Evolutionary conservation across 1,140 invertebrate species (phyloP), one percentile per base, ranked within the genome.

Genomic region (Sitobion miscanthi): DNA sequence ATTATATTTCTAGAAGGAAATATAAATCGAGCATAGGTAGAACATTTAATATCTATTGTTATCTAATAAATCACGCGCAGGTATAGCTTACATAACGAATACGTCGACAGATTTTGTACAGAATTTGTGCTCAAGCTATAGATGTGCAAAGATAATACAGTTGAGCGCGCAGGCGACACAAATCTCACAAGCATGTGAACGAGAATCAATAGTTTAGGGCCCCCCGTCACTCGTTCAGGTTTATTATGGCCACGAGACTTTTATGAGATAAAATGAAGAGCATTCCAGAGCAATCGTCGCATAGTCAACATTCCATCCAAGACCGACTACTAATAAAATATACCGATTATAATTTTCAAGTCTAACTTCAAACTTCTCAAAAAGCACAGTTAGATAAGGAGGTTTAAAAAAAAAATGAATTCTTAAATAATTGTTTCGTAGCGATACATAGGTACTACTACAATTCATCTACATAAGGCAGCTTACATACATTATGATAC

Each of bases 191-290:
- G 38, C 11, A 42, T 85, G 83, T 85, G 83, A 42, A 42, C 83
- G 83, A 85, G 83, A 85, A 85, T 85, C 38, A 77, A 77, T 77
- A 77, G 83, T 85, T 42, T 11, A 42, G 38, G 23, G 38, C 21
- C 38, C 83, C 38, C 23, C 9, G 83, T 42, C 23, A 49, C 30
- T 87, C 86, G 47, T 6, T 20, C 45, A 49, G 86, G 86, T 87
- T 87, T 89, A 57, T 35, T 38, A 69, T 45, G 49, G 82, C 47
- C 47, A 42, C 23, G 25, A 1, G 82, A 85, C 62, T 93, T 85
- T 93, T 93, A 93, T 93, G 77, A 83, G 82, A 86, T 93, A 57
- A 93, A 85, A 93, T 86, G 91, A 93, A 54, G 91, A 93, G 82
- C 47, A 93, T 93, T 93, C 91, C 91, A 42, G 45, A 52, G 82